phyloP scores from a whole-genome alignment of 2,888 invertebrate genomes.

The Kuschelorhynchus macadamiae region DNA sequence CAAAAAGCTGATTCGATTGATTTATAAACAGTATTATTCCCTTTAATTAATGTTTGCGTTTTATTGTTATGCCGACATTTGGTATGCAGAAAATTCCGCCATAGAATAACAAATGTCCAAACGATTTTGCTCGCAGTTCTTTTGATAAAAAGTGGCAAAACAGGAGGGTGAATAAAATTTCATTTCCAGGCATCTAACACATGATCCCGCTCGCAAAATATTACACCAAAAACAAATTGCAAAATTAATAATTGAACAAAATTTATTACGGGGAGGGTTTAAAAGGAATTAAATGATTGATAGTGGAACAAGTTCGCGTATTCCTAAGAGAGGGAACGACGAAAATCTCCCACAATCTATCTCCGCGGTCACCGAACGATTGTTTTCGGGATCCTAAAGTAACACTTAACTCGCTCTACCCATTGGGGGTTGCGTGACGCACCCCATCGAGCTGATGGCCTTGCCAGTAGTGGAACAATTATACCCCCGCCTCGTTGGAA shows the following conservation, averaged over 20 bases:
- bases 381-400: constrained; percentile 40
- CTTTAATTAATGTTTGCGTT: constrained; percentile 1
- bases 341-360: constrained; percentile 44
- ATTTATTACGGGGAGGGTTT: constrained; percentile 28
- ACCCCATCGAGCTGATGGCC: constrained; percentile 15
- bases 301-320: constrained; percentile 24
- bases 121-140: background rate
- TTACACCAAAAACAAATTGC: constrained; percentile 34
- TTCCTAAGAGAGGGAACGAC: constrained; percentile 26
- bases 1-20: too few relatives aligned
- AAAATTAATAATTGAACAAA: constrained; percentile 34
- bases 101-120: constrained; percentile 9
- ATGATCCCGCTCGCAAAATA: constrained; percentile 16
- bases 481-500: constrained; percentile 15
- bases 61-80: background rate
- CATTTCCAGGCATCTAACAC: constrained; percentile 6
- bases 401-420: constrained; percentile 39
- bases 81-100: constrained; percentile 3
- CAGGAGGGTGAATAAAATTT: constrained; percentile 14
- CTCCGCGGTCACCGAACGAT: constrained; percentile 42
- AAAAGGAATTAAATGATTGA: constrained; percentile 11
- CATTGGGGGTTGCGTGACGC: constrained; percentile 31
- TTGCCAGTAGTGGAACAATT: constrained; percentile 32
- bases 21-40: background rate
- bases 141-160: constrained; percentile 10